Evolutionary conservation across 2,113 vertebrate genomes (phyloP).

Genomic region (Bufo bufo): DNA sequence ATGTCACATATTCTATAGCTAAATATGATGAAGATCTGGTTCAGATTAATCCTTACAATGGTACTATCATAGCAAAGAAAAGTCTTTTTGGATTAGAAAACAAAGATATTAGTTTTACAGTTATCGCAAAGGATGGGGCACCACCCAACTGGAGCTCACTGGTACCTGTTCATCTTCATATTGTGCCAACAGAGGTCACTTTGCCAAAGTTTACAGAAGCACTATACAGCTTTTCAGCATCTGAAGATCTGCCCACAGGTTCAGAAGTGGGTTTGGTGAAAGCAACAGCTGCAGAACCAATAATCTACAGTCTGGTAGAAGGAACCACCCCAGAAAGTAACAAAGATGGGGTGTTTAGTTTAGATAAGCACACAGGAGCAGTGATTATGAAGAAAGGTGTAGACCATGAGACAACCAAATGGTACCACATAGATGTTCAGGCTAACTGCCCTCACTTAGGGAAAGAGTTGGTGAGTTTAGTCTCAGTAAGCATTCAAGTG

Average conservation of each 20-base stretch:
- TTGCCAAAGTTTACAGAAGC: constrained; percentile 95
- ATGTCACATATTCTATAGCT: constrained; percentile 87
- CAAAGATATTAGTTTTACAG: constrained; percentile 87
- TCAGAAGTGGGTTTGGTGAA: constrained; percentile 89
- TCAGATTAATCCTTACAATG: constrained; percentile 90
- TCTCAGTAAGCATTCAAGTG: constrained; percentile 91
- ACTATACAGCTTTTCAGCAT: constrained; percentile 89
- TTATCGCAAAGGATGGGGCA: constrained; percentile 90
- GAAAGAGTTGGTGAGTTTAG: constrained; percentile 85
- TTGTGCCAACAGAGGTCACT: constrained; percentile 86
- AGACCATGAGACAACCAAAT: constrained; percentile 92
- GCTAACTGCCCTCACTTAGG: constrained; percentile 87
- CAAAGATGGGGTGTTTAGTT: constrained; percentile 83
- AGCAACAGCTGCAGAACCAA: constrained; percentile 84
- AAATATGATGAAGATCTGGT: constrained; percentile 83
- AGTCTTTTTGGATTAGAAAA: constrained; percentile 90
- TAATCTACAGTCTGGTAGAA: constrained; percentile 94
- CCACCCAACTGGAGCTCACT: constrained; percentile 88
- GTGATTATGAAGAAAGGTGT: constrained; percentile 86
- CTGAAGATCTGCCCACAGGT: constrained; percentile 88
- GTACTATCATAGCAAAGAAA: constrained; percentile 88
- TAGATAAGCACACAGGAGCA: constrained; percentile 85
- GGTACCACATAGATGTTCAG: constrained; percentile 93
- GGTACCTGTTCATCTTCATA: constrained; percentile 86
- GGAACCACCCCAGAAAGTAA: constrained; percentile 95